Conservation (phyloP, 2,888 invertebrate genomes). For the Vannuccia rotundouncinata region DNA sequence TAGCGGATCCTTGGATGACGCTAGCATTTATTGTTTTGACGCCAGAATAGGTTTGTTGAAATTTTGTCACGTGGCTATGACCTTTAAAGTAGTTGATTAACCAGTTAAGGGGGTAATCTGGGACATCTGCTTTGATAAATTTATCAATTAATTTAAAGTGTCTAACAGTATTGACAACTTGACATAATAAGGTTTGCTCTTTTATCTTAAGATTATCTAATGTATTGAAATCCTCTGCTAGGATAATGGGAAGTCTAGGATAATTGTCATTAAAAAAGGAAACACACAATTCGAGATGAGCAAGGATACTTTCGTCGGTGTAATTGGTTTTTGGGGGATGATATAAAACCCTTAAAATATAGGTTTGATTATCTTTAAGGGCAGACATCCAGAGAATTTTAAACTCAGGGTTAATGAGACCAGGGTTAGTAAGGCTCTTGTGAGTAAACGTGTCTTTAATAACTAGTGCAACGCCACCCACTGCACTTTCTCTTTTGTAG, state of each 20-base stretch:
- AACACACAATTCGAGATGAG: background rate
- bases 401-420: background rate
- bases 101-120: constrained; percentile 21
- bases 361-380: background rate
- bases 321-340: background rate
- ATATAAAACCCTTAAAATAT: background rate
- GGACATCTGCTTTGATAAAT: constrained; percentile 26
- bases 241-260: background rate
- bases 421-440: background rate
- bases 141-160: constrained; percentile 17
- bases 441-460: background rate
- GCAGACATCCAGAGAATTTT: background rate
- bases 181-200: background rate
- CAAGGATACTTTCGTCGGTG: background rate
- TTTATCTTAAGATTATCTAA: background rate
- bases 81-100: constrained; percentile 23
- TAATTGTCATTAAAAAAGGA: background rate
- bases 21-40: constrained; percentile 24
- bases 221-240: background rate
- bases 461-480: background rate
- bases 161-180: constrained; percentile 1
- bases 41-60: constrained; percentile 21
- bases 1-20: constrained; percentile 24
- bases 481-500: background rate
- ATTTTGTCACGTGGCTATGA: constrained; percentile 21